phyloP scores from a whole-genome alignment of 2,797 vertebrate genomes.

The Trachops cirrhosus region DNA sequence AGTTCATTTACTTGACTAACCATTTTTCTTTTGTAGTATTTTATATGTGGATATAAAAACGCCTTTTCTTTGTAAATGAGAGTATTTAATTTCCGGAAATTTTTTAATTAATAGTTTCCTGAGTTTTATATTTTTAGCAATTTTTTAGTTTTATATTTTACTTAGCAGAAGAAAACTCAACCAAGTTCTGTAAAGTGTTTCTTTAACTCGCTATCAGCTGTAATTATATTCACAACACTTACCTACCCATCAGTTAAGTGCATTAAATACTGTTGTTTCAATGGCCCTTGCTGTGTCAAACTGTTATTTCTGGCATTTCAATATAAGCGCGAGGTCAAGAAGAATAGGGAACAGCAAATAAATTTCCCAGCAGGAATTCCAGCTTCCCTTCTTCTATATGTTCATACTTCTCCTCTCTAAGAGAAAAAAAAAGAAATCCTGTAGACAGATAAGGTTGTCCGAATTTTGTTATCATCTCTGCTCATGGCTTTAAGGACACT shows the following conservation, averaged over 20 bases:
- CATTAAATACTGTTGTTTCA: constrained; percentile 58
- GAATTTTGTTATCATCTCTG: constrained; percentile 23
- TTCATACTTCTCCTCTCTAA: constrained; percentile 37
- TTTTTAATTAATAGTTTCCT: constrained; percentile 29
- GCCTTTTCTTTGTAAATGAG: neutral
- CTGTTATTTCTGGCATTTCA: constrained; percentile 70
- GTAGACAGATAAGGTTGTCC: neutral
- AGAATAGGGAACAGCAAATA: constrained; percentile 65
- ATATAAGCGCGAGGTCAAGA: constrained; percentile 50
- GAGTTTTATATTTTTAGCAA: neutral
- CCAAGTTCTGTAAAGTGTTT: neutral
- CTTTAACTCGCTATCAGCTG: constrained; percentile 20
- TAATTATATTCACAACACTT: constrained; percentile 39
- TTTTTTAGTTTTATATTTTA: neutral
- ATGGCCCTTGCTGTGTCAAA: constrained; percentile 57
- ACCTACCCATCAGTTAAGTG: constrained; percentile 31
- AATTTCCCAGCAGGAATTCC: constrained; percentile 66
- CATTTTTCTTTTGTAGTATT: neutral
- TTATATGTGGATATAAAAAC: neutral
- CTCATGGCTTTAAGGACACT: neutral
- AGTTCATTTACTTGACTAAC: constrained; percentile 9
- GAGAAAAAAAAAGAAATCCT: constrained; percentile 39
- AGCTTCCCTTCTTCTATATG: constrained; percentile 51
- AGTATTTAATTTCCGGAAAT: constrained; percentile 6
- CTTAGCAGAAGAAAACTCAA: constrained; percentile 10